These are phyloP conservation scores for Porites australiensis DNA, from an alignment of 64 coral and sea anemone genomes.

Conservation along the genomic window DNA sequence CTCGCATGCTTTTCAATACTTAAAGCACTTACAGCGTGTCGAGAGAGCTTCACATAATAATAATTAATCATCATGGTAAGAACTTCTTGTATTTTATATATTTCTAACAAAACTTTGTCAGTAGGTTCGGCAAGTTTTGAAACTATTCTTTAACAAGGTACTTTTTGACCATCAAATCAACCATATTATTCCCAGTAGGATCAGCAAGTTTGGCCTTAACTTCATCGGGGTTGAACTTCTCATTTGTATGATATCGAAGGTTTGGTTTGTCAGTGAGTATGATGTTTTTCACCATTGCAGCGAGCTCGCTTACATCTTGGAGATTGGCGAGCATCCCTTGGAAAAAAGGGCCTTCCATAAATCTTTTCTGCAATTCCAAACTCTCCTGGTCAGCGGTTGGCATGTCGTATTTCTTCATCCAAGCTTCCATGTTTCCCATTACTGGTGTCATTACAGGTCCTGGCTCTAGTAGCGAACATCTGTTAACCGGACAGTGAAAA, in stretches of 20 bases:
- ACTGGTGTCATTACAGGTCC: slow-evolving; percentile 50
- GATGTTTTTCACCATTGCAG: slow-evolving; percentile 57
- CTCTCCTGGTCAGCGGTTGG: slow-evolving; percentile 69
- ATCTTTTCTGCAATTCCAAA: slow-evolving; percentile 34
- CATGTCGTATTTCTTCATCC: slow-evolving; percentile 50
- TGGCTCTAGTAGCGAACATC: slow-evolving; percentile 65
- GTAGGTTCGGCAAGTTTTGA: neutral
- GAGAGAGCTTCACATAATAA: too few relatives aligned
- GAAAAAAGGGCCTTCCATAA: neutral
- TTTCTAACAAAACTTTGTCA: slow-evolving; percentile 37
- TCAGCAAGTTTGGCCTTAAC: slow-evolving; percentile 64
- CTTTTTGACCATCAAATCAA: neutral
- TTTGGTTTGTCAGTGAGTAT: slow-evolving; percentile 55
- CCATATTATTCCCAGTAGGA: slow-evolving; percentile 55
- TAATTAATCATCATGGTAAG: too few relatives aligned
- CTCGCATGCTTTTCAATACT: too few relatives aligned
- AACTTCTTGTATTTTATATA: too few relatives aligned
- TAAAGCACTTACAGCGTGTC: too few relatives aligned
- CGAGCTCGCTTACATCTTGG: slow-evolving; percentile 59
- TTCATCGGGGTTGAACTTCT: slow-evolving; percentile 30
- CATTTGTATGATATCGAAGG: slow-evolving; percentile 72
- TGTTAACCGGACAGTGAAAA: neutral
- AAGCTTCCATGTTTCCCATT: neutral
- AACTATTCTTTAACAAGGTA: neutral
- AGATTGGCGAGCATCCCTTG: neutral